These are phyloP conservation scores for Trachelus stipa DNA, from an alignment of 2,888 invertebrate species.

Conservation along the genomic window DNA sequence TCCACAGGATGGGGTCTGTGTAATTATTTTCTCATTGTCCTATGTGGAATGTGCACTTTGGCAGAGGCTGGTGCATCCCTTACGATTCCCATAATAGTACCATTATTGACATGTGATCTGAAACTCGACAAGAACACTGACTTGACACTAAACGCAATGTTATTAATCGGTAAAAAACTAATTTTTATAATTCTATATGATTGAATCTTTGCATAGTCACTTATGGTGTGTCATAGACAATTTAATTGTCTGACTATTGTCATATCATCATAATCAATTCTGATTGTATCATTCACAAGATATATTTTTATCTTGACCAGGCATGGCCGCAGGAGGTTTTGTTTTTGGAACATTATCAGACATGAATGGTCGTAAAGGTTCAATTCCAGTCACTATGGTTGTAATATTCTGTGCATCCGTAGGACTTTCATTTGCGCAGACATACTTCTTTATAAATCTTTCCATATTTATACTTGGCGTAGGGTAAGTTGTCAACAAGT, in stretches of 20 bases:
- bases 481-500: constrained; percentile 54
- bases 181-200: not conserved
- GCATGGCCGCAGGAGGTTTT: constrained; percentile 60
- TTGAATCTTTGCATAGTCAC: not conserved
- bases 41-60: constrained; percentile 46
- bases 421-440: constrained; percentile 62
- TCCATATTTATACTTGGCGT: constrained; percentile 63
- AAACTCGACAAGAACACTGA: constrained; percentile 33
- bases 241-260: not conserved
- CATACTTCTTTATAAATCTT: constrained; percentile 54
- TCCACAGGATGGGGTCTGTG: constrained; percentile 49
- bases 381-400: constrained; percentile 58
- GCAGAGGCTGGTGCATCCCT: constrained; percentile 47
- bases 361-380: constrained; percentile 61
- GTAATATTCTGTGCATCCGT: constrained; percentile 61
- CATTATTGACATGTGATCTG: constrained; percentile 48
- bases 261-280: not conserved
- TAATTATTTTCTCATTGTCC: constrained; percentile 42
- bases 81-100: constrained; percentile 36
- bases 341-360: constrained; percentile 60
- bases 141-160: constrained; percentile 35
- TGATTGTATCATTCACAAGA: not conserved
- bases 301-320: constrained; percentile 40
- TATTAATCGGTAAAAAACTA: constrained; percentile 38
- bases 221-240: not conserved